Percentiles rank a stretch among this genome's conserved stretches.
Conservation (phyloP, 2,888 invertebrate species). For the Synergus gifuensis region DNA sequence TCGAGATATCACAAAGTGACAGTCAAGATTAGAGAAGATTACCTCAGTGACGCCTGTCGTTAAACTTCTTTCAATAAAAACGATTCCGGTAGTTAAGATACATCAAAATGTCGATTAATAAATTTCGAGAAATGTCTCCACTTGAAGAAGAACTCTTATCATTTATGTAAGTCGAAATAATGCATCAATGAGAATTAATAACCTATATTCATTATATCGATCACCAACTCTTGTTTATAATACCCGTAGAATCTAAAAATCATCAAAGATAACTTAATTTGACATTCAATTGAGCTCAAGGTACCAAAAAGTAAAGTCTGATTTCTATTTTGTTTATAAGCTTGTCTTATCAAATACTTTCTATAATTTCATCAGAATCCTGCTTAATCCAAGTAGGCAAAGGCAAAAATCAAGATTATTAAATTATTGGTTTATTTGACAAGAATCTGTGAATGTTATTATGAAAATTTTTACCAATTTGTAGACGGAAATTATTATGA, state of each 20-base stretch:
- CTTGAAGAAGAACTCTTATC: slow-evolving; percentile 27
- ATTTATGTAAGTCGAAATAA: slow-evolving; percentile 17
- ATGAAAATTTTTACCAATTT: not conserved
- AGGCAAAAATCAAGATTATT: not conserved
- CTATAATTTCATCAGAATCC: slow-evolving; percentile 14
- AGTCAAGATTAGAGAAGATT: not conserved
- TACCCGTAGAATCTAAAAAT: not conserved
- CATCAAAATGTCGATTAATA: slow-evolving; percentile 23
- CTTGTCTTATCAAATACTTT: not conserved
- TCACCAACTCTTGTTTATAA: not conserved
- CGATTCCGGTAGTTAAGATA: not conserved
- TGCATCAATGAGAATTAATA: slow-evolving; percentile 13
- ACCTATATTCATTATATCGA: not conserved
- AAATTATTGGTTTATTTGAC: not conserved
- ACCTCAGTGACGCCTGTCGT: not conserved
- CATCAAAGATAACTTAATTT: not conserved
- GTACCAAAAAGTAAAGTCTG: not conserved
- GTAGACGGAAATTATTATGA: not conserved
- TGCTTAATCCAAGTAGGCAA: not conserved
- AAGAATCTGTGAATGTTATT: not conserved
- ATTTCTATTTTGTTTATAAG: not conserved
- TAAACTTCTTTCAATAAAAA: not conserved
- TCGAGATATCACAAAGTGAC: slow-evolving; percentile 8
- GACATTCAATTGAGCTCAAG: not conserved
- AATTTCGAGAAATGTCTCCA: slow-evolving; percentile 41